Conservation (phyloP, 1,140 invertebrate species). For the Radopholus similis region DNA sequence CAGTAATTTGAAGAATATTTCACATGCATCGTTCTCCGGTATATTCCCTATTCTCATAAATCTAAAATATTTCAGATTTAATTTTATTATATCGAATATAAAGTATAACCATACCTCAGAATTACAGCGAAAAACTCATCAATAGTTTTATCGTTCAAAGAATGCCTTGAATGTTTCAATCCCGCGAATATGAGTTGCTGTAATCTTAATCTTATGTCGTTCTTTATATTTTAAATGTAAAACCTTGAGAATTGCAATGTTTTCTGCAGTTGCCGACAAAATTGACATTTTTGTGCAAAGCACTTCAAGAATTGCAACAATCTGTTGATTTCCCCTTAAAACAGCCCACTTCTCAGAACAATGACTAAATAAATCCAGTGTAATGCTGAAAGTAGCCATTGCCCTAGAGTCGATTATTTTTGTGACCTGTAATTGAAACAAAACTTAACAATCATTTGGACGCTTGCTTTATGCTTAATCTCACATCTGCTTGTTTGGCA, state of each 20-base stretch:
- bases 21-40: background rate
- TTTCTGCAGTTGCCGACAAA: conserved; percentile 11
- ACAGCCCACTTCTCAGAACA: conserved; percentile 29
- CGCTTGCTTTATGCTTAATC: conserved; percentile 4
- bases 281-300: conserved; percentile 36
- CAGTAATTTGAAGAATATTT: conserved; percentile 4
- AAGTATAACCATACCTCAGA: conserved; percentile 15
- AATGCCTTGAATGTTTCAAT: conserved; percentile 13
- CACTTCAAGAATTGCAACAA: conserved; percentile 31
- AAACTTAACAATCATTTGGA: background rate
- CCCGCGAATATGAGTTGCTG: conserved; percentile 24
- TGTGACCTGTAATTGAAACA: conserved; percentile 20
- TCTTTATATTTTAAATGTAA: background rate
- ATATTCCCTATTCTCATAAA: background rate
- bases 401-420: conserved; percentile 10
- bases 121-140: conserved; percentile 10
- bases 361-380: conserved; percentile 28
- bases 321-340: conserved; percentile 20
- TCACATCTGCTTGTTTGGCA: conserved; percentile 22
- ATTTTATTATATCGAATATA: background rate
- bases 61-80: background rate
- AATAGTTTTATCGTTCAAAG: conserved; percentile 10
- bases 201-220: background rate
- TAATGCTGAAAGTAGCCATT: background rate
- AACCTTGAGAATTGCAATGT: conserved; percentile 18